Evolutionary conservation across 2,113 vertebrate genomes (phyloP), one percentile per base, ranked within the genome.

Genomic region (Tauraco erythrolophus): DNA sequence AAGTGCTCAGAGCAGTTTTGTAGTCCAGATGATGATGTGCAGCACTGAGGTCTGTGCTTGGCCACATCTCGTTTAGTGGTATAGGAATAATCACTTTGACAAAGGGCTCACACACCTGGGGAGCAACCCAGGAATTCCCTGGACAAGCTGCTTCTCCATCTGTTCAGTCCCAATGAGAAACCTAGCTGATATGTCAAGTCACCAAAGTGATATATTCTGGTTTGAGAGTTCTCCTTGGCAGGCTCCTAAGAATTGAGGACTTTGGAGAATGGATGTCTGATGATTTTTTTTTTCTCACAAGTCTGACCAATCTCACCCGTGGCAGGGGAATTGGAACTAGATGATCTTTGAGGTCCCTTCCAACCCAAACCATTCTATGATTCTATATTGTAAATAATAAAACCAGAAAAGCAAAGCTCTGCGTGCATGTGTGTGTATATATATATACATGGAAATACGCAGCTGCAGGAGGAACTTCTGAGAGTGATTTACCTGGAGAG

Each of bases 401-500:
- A 89, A n/a, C 1, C 11, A 84, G 60, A 31, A 61, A 50, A 87
- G 11, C 17, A 56, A 35, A 89, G 4, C 10, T 83, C 4, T 93
- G 3, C 1, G 0, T n/a, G 27, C 0, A 0, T 66, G 11, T 25
- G 5, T 31, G n/a, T 41, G 10, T n/a, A 43, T 43, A 43, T 43
- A 43, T 43, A 43, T 43, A 19, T 37, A 33, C 11, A 9, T 6
- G 17, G 25, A 77, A 53, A 81, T 31, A n/a, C 0, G 0, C 0
- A 0, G 11, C 39, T 87, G 23, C 23, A 57, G 30, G 21, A 84
- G 33, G 33, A 54, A 60, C 35, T 84, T 91, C 21, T 56, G 39
- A 46, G 60, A 43, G 35, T 0, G 0, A 9, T 51, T 90, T 58
- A 62, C 71, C 35, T 54, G 46, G 7, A 64, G 9, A 94, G 4